phyloP scores from a whole-genome alignment of 2,113 vertebrate genomes.

The Bubalus kerabau region DNA sequence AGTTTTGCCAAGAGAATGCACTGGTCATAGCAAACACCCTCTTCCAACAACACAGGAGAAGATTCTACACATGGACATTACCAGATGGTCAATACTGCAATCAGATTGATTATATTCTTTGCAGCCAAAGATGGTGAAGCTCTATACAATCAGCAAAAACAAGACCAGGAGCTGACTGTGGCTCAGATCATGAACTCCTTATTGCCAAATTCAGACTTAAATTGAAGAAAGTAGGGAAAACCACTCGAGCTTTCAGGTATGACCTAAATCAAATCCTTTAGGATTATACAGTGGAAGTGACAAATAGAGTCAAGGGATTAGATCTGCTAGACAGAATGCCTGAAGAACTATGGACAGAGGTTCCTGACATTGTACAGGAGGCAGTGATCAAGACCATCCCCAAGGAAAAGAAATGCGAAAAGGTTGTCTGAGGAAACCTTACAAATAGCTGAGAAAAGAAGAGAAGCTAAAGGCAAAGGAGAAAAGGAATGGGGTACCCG shows the following conservation, averaged over 20 bases:
- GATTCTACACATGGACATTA: background rate
- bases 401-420: background rate
- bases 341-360: background rate
- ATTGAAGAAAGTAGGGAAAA: background rate
- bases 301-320: background rate
- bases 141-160: background rate
- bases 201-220: background rate
- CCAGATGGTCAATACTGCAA: background rate
- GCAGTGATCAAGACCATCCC: background rate
- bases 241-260: background rate
- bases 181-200: background rate
- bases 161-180: background rate
- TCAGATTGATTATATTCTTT: background rate
- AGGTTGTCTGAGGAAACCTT: background rate
- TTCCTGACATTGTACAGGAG: background rate
- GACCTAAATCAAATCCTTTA: background rate
- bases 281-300: background rate
- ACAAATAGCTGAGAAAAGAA: background rate
- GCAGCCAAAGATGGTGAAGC: background rate
- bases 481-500: rapidly evolving
- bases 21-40: background rate
- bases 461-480: background rate
- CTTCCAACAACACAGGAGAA: background rate
- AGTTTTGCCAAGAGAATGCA: background rate
- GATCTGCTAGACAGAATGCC: background rate